Evolutionary conservation across 37 sponge, comb jelly and placozoan genomes (phyloP), one percentile per base, ranked within the genome.

Genomic region (Amphimedon queenslandica): DNA sequence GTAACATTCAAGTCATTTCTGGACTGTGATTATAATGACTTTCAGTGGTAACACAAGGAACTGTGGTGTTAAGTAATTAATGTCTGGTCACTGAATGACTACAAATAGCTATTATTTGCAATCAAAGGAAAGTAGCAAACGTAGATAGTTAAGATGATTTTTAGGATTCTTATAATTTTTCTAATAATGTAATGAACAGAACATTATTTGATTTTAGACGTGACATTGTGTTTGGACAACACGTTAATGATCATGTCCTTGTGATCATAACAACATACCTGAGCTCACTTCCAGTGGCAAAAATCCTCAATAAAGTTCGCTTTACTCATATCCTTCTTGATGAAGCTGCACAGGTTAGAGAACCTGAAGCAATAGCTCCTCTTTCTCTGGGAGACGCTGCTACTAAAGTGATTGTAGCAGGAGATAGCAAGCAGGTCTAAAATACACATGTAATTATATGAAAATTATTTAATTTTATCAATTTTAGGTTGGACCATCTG

Each of bases 41-140:
- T n/a, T n/a, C n/a, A n/a, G n/a, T n/a, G n/a, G n/a, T n/a, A n/a
- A n/a, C n/a, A n/a, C n/a, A n/a, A n/a, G n/a, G n/a, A n/a, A n/a
- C n/a, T n/a, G n/a, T n/a, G n/a, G n/a, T n/a, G n/a, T n/a, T n/a
- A n/a, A n/a, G n/a, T n/a, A n/a, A n/a, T n/a, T n/a, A n/a, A n/a
- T n/a, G n/a, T n/a, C n/a, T n/a, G n/a, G n/a, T n/a, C n/a, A n/a
- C n/a, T n/a, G 2, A n/a, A n/a, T n/a, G 37, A 84, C 5, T 42
- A 89, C 20, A 39, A 71, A 0, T 84, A 84, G 67, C 83, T 89
- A 60, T 72, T 77, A 35, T 21, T 43, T 18, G 53, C 13, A 47
- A 47, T 47, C 13, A 13, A 47, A 8, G 53, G 53, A 13, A 8
- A 47, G 13, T 13, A 47, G 13, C 13, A 13, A 47, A 13, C 13